phyloP scores from a whole-genome alignment of 2,113 vertebrate genomes.

The Turnix velox region DNA sequence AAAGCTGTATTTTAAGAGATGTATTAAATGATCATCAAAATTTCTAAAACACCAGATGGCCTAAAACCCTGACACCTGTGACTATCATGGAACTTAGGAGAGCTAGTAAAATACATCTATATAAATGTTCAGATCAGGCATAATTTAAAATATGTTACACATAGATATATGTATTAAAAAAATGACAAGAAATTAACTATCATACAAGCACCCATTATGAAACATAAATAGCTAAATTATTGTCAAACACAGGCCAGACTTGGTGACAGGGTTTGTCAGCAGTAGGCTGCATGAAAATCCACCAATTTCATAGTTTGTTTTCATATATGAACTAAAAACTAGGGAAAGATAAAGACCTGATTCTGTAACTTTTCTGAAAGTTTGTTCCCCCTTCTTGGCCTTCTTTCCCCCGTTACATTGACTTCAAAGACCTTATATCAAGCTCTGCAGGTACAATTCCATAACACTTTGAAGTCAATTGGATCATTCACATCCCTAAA shows the following conservation, averaged over 20 bases:
- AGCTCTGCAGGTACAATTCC: neutral
- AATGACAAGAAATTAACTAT: neutral
- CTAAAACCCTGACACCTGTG: neutral
- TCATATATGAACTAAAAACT: neutral
- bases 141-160: neutral
- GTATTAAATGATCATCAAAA: neutral
- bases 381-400: neutral
- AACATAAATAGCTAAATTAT: rapidly evolving
- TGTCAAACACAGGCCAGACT: neutral
- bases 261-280: neutral
- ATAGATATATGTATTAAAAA: neutral
- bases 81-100: neutral
- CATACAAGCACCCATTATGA: neutral
- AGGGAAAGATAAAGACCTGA: neutral
- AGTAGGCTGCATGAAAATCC: neutral
- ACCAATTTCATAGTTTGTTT: neutral
- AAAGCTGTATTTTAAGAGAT: neutral
- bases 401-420: neutral
- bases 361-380: neutral
- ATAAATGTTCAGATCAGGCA: neutral
- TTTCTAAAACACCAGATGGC: neutral
- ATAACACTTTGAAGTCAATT: neutral
- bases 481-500: neutral
- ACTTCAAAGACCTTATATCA: neutral
- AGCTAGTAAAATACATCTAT: neutral